Evolutionary conservation across 1,140 invertebrate species (phyloP).

Genomic region (Eurosta solidaginis): DNA sequence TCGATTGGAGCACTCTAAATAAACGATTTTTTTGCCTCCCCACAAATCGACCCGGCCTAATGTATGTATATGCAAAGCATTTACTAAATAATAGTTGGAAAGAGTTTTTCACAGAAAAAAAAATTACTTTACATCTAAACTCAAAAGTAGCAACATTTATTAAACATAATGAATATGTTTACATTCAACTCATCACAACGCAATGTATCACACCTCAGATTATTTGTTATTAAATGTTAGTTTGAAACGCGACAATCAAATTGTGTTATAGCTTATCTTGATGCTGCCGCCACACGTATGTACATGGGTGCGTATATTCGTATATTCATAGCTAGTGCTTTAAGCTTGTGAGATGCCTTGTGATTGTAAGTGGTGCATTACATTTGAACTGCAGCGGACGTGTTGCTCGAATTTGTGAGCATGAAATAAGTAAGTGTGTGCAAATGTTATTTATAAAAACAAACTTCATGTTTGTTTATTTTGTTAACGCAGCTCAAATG

Average conservation of each 20-base stretch:
- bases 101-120: neutral
- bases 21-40: too few species aligned
- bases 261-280: slow-evolving; percentile 8
- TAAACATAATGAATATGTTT: neutral
- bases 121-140: neutral
- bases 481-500: neutral
- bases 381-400: neutral
- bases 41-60: too few species aligned
- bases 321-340: too few species aligned
- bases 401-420: neutral
- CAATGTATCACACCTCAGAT: slow-evolving; percentile 4
- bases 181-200: neutral
- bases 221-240: neutral
- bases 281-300: neutral
- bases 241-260: slow-evolving; percentile 14
- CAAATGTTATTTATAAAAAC: neutral
- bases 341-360: neutral
- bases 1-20: too few species aligned
- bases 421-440: neutral
- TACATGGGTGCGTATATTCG: too few species aligned
- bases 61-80: too few species aligned
- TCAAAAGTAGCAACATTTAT: neutral
- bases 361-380: neutral
- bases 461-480: neutral
- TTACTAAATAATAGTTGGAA: neutral